Conservation (phyloP, 2,113 vertebrate species). For the Nycticorax nycticorax region DNA sequence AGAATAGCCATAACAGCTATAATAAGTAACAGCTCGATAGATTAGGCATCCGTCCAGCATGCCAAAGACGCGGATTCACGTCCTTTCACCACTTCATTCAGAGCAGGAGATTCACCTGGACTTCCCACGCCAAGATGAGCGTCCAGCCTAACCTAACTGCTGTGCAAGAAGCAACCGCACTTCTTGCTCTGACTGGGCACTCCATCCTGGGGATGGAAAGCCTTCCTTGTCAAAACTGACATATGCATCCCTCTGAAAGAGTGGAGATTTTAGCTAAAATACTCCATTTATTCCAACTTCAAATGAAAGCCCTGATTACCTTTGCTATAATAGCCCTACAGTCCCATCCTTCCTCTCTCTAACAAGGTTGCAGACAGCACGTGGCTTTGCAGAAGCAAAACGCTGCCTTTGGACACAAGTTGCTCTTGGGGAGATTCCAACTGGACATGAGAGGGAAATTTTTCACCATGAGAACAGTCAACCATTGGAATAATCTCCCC, state of each 20-base stretch:
- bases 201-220: background rate
- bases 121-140: fast-evolving
- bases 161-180: background rate
- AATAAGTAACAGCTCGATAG: too few species aligned
- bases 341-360: background rate
- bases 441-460: too few species aligned
- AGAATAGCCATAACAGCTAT: fast-evolving
- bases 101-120: background rate
- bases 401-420: too few species aligned
- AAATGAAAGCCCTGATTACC: background rate
- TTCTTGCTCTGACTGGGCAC: background rate
- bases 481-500: too few species aligned
- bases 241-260: fast-evolving
- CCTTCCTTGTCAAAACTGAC: background rate
- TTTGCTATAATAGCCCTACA: too few species aligned
- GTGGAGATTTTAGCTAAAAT: background rate
- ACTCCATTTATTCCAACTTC: background rate
- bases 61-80: background rate
- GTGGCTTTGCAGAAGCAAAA: background rate
- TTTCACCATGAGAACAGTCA: too few species aligned
- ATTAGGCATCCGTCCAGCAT: background rate
- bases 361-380: background rate
- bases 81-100: background rate
- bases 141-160: fast-evolving
- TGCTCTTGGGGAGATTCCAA: too few species aligned